A percentile compares a stretch with the other conserved stretches of the same genome.
Conservation (phyloP, 2,113 vertebrate species). For the Epinephelus lanceolatus region DNA sequence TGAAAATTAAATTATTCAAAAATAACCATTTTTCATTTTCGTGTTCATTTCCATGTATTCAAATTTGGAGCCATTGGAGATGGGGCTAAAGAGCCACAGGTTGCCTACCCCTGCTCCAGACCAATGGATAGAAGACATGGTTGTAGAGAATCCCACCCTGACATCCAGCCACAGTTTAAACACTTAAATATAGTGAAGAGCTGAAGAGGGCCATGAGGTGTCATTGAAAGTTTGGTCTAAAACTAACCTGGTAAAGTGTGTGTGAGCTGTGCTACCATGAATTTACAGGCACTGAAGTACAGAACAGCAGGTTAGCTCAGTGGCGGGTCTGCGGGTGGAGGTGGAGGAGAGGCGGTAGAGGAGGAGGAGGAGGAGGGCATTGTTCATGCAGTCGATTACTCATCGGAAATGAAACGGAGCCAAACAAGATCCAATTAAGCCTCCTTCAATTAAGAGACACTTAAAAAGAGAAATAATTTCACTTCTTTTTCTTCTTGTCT, state of each 20-base stretch:
- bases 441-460: conserved; percentile 74
- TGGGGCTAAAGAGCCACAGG: too few species aligned
- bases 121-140: too few species aligned
- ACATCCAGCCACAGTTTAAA: too few species aligned
- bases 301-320: conserved; percentile 12
- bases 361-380: not conserved
- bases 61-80: too few species aligned
- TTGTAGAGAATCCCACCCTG: too few species aligned
- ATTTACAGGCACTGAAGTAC: not conserved
- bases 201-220: not conserved
- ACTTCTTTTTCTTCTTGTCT: conserved; percentile 67
- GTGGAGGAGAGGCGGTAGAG: not conserved
- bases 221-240: not conserved
- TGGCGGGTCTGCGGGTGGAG: conserved; percentile 12
- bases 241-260: not conserved
- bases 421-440: conserved; percentile 77
- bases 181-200: too few species aligned
- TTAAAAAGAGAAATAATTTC: conserved; percentile 73
- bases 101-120: too few species aligned
- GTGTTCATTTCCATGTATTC: too few species aligned
- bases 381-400: conserved; percentile 55
- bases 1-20: too few species aligned
- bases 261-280: not conserved
- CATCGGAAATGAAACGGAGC: conserved; percentile 67
- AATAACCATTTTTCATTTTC: too few species aligned